phyloP scores from a whole-genome alignment of 2,888 invertebrate genomes.

The Sipha maydis region DNA sequence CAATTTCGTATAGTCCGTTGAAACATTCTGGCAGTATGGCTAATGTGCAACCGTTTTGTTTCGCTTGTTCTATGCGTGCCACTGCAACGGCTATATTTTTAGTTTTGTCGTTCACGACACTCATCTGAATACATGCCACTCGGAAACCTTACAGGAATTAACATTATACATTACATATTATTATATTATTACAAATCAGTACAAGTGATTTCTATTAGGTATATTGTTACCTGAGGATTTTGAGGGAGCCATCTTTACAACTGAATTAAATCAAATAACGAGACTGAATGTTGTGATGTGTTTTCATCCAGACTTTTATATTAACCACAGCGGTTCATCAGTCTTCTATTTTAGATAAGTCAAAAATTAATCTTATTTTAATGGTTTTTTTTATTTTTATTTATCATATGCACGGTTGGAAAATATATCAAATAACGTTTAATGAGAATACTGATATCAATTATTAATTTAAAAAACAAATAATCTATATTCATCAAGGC shows the following conservation, averaged over 20 bases:
- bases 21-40: constrained; percentile 87
- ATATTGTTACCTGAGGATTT: neutral
- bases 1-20: constrained; percentile 91
- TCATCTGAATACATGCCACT: constrained; percentile 83
- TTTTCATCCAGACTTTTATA: neutral
- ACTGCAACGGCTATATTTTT: constrained; percentile 81
- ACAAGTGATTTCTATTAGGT: neutral
- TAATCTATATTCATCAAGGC: too few species aligned
- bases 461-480: too few species aligned
- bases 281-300: neutral
- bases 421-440: too few species aligned
- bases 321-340: neutral
- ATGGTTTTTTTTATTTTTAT: too few species aligned
- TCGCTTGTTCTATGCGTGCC: constrained; percentile 78
- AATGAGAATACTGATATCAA: too few species aligned
- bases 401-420: too few species aligned
- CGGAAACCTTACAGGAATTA: constrained; percentile 71
- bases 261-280: neutral
- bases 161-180: neutral
- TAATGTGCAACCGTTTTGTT: constrained; percentile 73
- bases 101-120: constrained; percentile 79
- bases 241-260: neutral
- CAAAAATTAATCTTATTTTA: too few species aligned
- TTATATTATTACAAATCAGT: neutral
- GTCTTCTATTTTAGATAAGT: too few species aligned